Evolutionary conservation across 2,888 invertebrate species (phyloP).

Genomic region (Toxonevra muliebris): DNA sequence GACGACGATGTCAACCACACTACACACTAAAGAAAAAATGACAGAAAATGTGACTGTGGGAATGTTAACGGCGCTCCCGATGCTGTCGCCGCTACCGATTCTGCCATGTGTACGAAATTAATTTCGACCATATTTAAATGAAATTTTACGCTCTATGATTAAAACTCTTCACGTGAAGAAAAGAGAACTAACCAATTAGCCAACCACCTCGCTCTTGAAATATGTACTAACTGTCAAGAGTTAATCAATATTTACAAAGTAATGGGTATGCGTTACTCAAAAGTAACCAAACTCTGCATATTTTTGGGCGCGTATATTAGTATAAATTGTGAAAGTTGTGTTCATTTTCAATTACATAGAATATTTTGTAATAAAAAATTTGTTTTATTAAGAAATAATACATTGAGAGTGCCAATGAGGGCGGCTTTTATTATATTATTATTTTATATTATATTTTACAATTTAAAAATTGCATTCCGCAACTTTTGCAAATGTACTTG

Average conservation of each 20-base stretch:
- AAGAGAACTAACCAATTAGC: slow-evolving; percentile 4
- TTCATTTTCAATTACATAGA: too few relatives aligned
- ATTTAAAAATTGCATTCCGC: not conserved
- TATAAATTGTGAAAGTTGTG: not conserved
- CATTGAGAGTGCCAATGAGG: too few relatives aligned
- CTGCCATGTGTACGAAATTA: not conserved
- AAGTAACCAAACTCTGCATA: not conserved
- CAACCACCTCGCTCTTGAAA: not conserved
- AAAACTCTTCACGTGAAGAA: slow-evolving; percentile 20
- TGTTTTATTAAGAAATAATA: too few relatives aligned
- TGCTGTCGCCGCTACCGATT: slow-evolving; percentile 32
- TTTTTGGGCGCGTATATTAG: not conserved
- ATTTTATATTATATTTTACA: too few relatives aligned
- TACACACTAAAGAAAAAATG: not conserved
- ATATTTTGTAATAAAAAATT: too few relatives aligned
- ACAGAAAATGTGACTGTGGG: slow-evolving; percentile 8
- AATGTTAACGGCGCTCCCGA: not conserved
- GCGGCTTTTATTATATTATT: too few relatives aligned
- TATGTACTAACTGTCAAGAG: slow-evolving; percentile 9
- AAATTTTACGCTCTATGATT: not conserved
- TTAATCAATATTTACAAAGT: slow-evolving; percentile 22
- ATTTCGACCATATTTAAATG: not conserved
- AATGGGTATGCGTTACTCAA: not conserved
- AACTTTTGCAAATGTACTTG: too few relatives aligned
- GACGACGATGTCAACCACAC: not conserved